These are phyloP conservation scores for Illadopsis cleaveri DNA, from an alignment of 2,113 vertebrate species.

Conservation along the genomic window DNA sequence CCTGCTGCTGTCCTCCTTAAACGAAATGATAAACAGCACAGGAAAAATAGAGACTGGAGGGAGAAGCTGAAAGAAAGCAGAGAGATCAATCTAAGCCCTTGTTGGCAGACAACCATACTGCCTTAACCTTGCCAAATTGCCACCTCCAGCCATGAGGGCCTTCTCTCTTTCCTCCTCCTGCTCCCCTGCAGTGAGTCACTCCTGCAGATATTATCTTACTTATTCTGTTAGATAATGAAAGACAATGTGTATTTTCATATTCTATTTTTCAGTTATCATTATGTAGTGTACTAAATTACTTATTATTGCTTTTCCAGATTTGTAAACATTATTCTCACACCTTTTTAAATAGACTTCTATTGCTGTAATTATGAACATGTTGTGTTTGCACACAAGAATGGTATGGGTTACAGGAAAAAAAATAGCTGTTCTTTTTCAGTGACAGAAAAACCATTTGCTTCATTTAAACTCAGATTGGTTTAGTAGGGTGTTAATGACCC, in stretches of 20 bases:
- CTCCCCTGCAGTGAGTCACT: background rate
- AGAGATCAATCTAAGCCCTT: background rate
- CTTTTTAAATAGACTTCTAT: background rate
- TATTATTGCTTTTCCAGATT: background rate
- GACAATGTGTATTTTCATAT: background rate
- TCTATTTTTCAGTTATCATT: background rate
- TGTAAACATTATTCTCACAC: slow-evolving; percentile 13
- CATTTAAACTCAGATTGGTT: background rate
- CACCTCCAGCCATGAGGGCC: background rate
- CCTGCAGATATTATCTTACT: background rate
- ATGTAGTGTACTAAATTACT: background rate
- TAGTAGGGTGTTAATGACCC: background rate
- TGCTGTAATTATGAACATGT: background rate
- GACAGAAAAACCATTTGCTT: background rate
- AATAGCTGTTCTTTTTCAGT: background rate
- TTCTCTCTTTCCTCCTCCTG: background rate
- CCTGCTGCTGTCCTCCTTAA: background rate
- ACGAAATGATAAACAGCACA: background rate
- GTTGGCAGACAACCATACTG: background rate
- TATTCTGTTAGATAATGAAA: background rate
- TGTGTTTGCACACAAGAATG: background rate
- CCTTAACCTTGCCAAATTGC: background rate
- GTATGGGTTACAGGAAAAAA: background rate
- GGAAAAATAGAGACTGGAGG: background rate
- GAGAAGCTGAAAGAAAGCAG: background rate